Base-by-base conservation (phyloP, 2,113 vertebrate genomes). In the Bothrops jararaca region DNA sequence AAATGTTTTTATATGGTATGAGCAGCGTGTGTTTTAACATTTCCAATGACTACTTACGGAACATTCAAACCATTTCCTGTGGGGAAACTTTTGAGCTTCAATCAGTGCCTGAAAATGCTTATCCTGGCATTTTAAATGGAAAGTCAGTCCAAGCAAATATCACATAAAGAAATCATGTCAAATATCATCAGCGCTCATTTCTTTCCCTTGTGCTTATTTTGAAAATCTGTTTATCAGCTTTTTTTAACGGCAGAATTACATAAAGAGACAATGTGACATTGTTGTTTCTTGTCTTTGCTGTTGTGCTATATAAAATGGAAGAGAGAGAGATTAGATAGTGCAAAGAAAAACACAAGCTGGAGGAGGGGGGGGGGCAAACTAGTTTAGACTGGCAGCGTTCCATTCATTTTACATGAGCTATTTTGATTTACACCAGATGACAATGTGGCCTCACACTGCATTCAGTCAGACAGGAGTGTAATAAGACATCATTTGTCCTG, bases 161-260 rank as follows among this genome's bases (percentile, higher is more conserved):
- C 87, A 89, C 69, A 45, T 94, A 92, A 94, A 89, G 92, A 92
- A 94, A 93, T 90, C 89, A 85, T 94, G 93, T 94, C 34, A 86
- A 18, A 12, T 93, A 90, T 93, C 93, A 91, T 92, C 93, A 93
- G 1, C 50, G 5, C 42, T 92, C 80, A 94, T 95, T 95, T 91
- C 88, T 91, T 86, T 15, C 23, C n/a, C 34, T 54, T 45, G n/a
- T 22, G 34, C 60, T 92, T 95, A n/a, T 56, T 95, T 93, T 54
- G 57, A 88, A 53, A 95, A 91, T 24, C 29, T 90, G 42, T 95
- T 94, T 45, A 86, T 53, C 93, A 18, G 58, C 24, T 91, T 92
- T 94, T 95, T 74, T 91, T 69, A n/a, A 53, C 18, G 10, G 60
- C 0, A 48, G 11, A 94, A 10, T 11, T 86, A 64, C 45, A 90